These are phyloP conservation scores for Ailurus styani DNA, from an alignment of 2,113 vertebrate genomes.

Conservation along the genomic window DNA sequence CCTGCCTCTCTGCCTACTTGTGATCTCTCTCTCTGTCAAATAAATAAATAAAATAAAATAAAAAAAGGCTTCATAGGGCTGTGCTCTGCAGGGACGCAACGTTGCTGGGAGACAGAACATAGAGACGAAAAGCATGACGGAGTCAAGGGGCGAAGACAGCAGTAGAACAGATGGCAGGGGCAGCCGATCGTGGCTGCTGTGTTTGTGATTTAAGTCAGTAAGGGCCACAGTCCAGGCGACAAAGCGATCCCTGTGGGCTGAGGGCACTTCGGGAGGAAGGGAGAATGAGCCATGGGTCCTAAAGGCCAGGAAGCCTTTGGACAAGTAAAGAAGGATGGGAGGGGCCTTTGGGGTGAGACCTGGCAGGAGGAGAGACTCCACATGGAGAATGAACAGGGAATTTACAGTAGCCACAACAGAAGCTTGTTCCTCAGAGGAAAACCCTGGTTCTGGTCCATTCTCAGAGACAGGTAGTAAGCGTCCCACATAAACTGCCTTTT, in stretches of 20 bases:
- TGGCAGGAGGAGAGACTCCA: background rate
- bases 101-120: background rate
- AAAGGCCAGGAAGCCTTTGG: background rate
- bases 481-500: background rate
- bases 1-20: too few relatives aligned
- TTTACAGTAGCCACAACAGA: background rate
- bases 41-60: too few relatives aligned
- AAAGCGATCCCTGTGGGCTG: background rate
- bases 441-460: background rate
- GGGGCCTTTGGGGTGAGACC: background rate
- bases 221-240: background rate
- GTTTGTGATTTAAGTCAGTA: background rate
- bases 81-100: background rate
- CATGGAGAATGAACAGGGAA: background rate
- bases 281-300: background rate
- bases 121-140: background rate
- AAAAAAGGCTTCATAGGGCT: too few relatives aligned
- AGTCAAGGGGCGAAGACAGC: background rate
- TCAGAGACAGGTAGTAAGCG: background rate
- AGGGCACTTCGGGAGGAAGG: background rate
- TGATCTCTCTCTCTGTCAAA: too few relatives aligned
- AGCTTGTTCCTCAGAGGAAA: background rate
- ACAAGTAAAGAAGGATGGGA: background rate
- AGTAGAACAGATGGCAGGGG: background rate
- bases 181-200: rapidly evolving